These are phyloP conservation scores for Centropus unirufus DNA, from an alignment of 2,113 vertebrate genomes.

Conservation along the genomic window DNA sequence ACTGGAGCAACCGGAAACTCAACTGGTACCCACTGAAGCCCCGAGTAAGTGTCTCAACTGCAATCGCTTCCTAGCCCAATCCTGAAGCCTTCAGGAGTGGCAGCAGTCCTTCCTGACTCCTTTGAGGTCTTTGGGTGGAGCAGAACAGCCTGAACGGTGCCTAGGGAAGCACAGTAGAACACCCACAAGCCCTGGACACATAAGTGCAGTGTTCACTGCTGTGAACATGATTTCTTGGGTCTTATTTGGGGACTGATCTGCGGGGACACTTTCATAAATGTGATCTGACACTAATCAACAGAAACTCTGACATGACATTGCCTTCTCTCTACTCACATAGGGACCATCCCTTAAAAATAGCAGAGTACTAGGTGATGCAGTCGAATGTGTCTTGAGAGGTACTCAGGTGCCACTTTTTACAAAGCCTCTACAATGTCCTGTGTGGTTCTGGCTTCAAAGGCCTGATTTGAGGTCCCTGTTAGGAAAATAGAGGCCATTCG, in stretches of 20 bases:
- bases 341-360: neutral
- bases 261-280: neutral
- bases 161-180: neutral
- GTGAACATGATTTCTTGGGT: neutral
- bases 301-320: neutral
- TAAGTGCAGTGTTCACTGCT: neutral
- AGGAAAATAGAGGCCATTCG: neutral
- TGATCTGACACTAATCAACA: neutral
- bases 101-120: neutral
- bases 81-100: neutral
- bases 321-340: neutral
- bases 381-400: neutral
- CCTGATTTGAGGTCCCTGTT: neutral
- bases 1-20: constrained; percentile 75
- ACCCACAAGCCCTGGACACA: accelerated
- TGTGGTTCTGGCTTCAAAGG: neutral
- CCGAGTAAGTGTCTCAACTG: constrained; percentile 55
- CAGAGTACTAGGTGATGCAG: neutral
- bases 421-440: neutral
- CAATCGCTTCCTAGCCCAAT: neutral
- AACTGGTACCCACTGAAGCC: constrained; percentile 76
- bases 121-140: neutral
- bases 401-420: neutral
- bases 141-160: neutral
- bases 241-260: neutral